phyloP scores from a whole-genome alignment of 2,113 vertebrate species.

The Dinomys branickii region DNA sequence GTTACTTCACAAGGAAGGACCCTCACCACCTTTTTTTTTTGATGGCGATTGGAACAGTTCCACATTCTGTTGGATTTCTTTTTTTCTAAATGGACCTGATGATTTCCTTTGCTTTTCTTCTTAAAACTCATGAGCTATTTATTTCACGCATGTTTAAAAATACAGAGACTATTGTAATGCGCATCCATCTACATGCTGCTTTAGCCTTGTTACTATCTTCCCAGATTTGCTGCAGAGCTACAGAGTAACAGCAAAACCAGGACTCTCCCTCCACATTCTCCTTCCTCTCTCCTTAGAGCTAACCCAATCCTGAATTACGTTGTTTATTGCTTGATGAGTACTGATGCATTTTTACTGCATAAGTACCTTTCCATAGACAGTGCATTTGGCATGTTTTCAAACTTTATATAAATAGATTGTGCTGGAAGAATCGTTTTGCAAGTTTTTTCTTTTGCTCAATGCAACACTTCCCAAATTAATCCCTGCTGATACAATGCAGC shows the following conservation, averaged over 20 bases:
- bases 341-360: background rate
- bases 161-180: background rate
- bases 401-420: background rate
- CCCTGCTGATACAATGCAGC: fast-evolving
- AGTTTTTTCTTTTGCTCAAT: background rate
- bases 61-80: background rate
- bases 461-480: background rate
- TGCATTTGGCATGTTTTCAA: background rate
- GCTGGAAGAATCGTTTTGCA: background rate
- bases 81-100: background rate
- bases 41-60: background rate
- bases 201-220: background rate
- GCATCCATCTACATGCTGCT: background rate
- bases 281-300: background rate
- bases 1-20: background rate
- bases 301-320: background rate
- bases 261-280: background rate
- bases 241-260: background rate
- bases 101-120: background rate
- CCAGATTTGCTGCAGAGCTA: background rate
- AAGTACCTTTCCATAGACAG: background rate
- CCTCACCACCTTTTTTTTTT: background rate
- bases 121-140: background rate
- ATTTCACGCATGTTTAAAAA: background rate
- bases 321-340: background rate